Percentiles rank a stretch among this genome's conserved stretches.
Evolutionary conservation across 2,113 vertebrate species (phyloP).

Genomic region (Crotalus helleri): DNA sequence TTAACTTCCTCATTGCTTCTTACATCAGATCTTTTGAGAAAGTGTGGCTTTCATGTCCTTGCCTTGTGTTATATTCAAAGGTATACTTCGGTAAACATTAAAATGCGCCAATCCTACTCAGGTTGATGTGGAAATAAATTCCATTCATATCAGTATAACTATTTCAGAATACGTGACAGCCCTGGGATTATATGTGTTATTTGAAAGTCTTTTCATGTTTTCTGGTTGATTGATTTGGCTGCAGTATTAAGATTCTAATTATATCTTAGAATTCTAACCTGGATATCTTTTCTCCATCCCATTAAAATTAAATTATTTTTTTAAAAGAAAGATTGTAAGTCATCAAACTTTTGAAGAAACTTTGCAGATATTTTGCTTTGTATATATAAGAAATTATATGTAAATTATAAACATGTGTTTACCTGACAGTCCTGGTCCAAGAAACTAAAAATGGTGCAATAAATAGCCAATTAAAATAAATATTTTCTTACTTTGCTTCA

Average conservation of each 20-base stretch:
- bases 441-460: not conserved
- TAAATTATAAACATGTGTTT: not conserved
- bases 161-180: not conserved
- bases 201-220: not conserved
- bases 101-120: not conserved
- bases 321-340: not conserved
- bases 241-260: not conserved
- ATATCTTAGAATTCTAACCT: too few species aligned
- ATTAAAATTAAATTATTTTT: not conserved
- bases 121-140: not conserved
- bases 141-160: not conserved
- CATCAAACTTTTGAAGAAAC: not conserved
- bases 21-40: not conserved
- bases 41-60: not conserved
- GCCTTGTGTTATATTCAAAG: not conserved
- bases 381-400: not conserved
- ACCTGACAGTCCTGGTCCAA: not conserved
- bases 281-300: not conserved
- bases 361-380: not conserved
- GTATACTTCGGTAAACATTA: not conserved
- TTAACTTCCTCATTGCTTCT: not conserved
- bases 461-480: not conserved
- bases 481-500: not conserved
- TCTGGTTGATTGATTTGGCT: not conserved
- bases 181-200: not conserved